Evolutionary conservation across 53 echinoderm and acorn worm genomes (phyloP).

Genomic region (Holothuria leucospilota): DNA sequence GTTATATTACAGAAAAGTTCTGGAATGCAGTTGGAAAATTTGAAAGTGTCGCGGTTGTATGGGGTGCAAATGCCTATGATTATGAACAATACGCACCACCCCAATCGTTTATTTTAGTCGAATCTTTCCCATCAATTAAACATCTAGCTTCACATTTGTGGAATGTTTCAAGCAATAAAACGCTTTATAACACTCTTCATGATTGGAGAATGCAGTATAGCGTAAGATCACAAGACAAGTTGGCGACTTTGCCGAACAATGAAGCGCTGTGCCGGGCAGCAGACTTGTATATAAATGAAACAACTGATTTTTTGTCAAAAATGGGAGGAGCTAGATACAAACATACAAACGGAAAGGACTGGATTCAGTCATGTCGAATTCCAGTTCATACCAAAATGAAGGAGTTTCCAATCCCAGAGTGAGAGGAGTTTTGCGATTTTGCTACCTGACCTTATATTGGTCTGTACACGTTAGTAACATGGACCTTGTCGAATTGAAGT

Average conservation of each 20-base stretch:
- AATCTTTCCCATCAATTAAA: background rate
- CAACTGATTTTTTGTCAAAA: background rate
- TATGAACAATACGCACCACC: conserved; percentile 34
- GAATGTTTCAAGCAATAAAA: background rate
- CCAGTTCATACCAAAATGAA: conserved; percentile 31
- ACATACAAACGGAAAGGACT: conserved; percentile 23
- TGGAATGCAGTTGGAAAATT: conserved; percentile 33
- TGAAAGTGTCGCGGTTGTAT: conserved; percentile 31
- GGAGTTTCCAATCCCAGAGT: conserved; percentile 17
- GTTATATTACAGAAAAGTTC: conserved; percentile 45
- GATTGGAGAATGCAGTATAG: background rate
- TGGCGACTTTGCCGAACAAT: background rate
- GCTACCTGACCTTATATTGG: too few relatives aligned
- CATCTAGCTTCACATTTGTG: background rate
- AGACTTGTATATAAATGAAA: conserved; percentile 3
- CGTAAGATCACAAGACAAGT: background rate
- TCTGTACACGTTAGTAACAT: too few relatives aligned
- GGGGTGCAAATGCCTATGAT: conserved; percentile 20
- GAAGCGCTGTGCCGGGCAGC: background rate
- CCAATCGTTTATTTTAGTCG: background rate
- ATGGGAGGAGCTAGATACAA: background rate
- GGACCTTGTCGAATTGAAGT: too few relatives aligned
- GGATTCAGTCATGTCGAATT: conserved; percentile 42
- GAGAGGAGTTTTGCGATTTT: background rate
- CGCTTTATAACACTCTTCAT: conserved; percentile 21